Percentiles rank a stretch among this genome's conserved stretches.
These are phyloP conservation scores for Leptinotarsa lineolata DNA, from an alignment of 1,140 invertebrate genomes.

Conservation along the genomic window DNA sequence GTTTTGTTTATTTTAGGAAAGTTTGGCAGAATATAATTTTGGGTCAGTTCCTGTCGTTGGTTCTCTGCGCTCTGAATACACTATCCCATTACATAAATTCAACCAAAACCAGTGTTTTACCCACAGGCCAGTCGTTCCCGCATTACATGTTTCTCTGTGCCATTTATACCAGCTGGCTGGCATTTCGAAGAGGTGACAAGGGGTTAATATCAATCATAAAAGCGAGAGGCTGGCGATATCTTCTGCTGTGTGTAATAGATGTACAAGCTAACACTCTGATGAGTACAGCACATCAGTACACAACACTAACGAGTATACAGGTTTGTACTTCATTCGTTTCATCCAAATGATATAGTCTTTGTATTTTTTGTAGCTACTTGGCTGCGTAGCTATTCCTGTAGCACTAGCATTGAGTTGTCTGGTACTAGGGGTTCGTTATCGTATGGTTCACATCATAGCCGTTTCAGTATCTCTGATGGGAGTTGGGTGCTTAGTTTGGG, in stretches of 20 bases:
- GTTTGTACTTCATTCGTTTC: conserved; percentile 50
- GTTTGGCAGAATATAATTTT: conserved; percentile 76
- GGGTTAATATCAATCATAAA: conserved; percentile 70
- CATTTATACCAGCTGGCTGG: conserved; percentile 75
- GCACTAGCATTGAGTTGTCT: conserved; percentile 75
- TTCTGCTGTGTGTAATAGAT: conserved; percentile 76
- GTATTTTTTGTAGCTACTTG: conserved; percentile 72
- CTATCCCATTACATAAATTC: conserved; percentile 75
- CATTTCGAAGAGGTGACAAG: conserved; percentile 68
- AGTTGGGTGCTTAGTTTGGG: conserved; percentile 81
- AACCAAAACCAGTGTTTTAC: conserved; percentile 69
- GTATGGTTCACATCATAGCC: conserved; percentile 77
- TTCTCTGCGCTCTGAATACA: conserved; percentile 76
- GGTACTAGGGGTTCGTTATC: conserved; percentile 71
- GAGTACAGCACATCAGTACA: conserved; percentile 73
- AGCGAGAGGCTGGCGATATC: conserved; percentile 73
- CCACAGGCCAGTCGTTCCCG: conserved; percentile 80
- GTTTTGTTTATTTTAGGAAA: conserved; percentile 60
- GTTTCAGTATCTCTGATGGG: conserved; percentile 81
- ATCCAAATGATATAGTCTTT: conserved; percentile 12
- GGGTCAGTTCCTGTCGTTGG: conserved; percentile 75
- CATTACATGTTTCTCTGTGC: conserved; percentile 78
- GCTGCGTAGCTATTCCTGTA: conserved; percentile 85
- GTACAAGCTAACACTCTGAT: conserved; percentile 80
- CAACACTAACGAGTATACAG: conserved; percentile 68